These are phyloP conservation scores for Stenolophus ochropezus DNA, from an alignment of 2,888 invertebrate genomes.

Conservation along the genomic window DNA sequence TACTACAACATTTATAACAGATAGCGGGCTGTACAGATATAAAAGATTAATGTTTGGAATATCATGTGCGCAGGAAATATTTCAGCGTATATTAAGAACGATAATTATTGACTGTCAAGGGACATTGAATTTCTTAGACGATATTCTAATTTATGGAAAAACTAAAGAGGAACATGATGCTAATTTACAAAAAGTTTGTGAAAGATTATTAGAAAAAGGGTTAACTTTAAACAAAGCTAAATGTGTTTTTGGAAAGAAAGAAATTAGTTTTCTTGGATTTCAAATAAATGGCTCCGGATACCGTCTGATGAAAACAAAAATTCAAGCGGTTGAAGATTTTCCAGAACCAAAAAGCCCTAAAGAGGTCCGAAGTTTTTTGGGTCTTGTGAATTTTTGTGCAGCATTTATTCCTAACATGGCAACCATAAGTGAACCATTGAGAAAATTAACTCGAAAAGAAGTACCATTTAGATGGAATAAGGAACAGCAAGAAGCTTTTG, in stretches of 20 bases:
- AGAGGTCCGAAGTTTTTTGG: conserved; percentile 65
- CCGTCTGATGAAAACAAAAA: conserved; percentile 61
- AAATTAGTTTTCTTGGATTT: conserved; percentile 65
- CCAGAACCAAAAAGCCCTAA: conserved; percentile 60
- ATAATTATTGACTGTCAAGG: conserved; percentile 68
- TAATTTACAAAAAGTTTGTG: conserved; percentile 64
- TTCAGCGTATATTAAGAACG: conserved; percentile 68
- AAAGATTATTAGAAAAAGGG: conserved; percentile 63
- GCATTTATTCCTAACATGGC: conserved; percentile 65
- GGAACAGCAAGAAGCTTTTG: conserved; percentile 62
- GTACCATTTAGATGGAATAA: conserved; percentile 65
- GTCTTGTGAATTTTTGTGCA: conserved; percentile 64
- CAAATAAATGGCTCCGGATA: conserved; percentile 63
- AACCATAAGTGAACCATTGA: conserved; percentile 63
- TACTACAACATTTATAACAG: conserved; percentile 66
- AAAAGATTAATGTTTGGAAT: conserved; percentile 68
- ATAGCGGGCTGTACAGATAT: conserved; percentile 68
- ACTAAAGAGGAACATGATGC: conserved; percentile 66
- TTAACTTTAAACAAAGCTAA: conserved; percentile 64
- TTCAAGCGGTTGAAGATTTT: conserved; percentile 61
- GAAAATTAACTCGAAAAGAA: conserved; percentile 64
- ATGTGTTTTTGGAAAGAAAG: conserved; percentile 64
- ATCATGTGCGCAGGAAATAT: conserved; percentile 67
- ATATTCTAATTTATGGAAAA: conserved; percentile 68
- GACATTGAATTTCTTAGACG: conserved; percentile 69